A percentile compares a stretch with the other conserved stretches of the same genome.
phyloP scores from a whole-genome alignment of 2,797 vertebrate species.

The Bradypus variegatus region DNA sequence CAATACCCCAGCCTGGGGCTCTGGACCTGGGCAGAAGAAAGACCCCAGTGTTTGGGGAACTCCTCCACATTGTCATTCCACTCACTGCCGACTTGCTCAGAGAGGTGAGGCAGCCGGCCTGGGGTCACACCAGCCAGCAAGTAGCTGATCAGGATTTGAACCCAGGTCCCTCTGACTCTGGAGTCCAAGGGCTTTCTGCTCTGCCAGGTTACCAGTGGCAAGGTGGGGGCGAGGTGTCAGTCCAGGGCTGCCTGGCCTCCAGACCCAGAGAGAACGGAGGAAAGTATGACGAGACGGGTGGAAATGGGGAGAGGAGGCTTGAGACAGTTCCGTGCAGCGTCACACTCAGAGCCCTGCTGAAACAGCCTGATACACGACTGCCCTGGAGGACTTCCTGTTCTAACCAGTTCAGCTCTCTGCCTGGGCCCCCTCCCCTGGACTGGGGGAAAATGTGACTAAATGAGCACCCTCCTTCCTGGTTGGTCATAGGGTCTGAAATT shows the following conservation, averaged over 20 bases:
- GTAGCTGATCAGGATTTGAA: background rate
- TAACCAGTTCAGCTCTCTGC: background rate
- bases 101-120: background rate
- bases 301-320: background rate
- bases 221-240: background rate
- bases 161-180: background rate
- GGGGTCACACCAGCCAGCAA: background rate
- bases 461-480: background rate
- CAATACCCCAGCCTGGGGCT: background rate
- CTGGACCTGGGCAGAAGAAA: background rate
- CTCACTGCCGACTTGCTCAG: background rate
- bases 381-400: slow-evolving; percentile 35
- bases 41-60: background rate
- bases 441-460: slow-evolving; percentile 10
- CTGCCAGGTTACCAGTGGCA: background rate
- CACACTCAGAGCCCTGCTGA: background rate
- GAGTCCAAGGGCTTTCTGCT: background rate
- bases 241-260: background rate
- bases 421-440: background rate
- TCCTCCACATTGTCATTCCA: background rate
- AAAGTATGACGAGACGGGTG: background rate
- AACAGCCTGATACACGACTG: background rate
- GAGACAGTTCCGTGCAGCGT: background rate
- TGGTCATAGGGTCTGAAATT: slow-evolving; percentile 19
- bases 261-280: background rate